Evolutionary conservation across 2,888 invertebrate genomes (phyloP).

Genomic region (Trichacis sp.): DNA sequence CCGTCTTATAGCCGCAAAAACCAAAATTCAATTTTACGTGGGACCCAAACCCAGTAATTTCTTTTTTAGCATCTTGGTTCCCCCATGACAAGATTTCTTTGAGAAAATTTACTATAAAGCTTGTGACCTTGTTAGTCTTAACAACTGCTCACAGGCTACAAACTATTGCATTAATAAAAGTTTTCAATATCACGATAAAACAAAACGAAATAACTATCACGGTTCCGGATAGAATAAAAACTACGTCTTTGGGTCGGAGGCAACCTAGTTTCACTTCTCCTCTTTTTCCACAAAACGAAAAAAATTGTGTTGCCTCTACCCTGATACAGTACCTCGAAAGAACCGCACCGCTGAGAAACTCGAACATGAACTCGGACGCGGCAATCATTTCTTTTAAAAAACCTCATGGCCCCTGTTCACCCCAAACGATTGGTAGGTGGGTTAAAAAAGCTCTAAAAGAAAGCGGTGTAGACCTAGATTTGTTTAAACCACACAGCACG

Average conservation of each 20-base stretch:
- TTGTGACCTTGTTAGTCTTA: constrained; percentile 4
- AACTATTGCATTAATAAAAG: neutral
- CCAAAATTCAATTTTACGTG: constrained; percentile 10
- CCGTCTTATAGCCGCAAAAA: constrained; percentile 6
- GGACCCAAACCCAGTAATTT: constrained; percentile 9
- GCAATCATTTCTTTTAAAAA: constrained; percentile 5
- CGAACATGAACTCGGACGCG: neutral
- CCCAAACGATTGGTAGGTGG: constrained; percentile 9
- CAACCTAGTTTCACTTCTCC: constrained; percentile 1
- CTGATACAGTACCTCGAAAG: neutral
- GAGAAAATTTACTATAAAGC: neutral
- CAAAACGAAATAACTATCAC: neutral
- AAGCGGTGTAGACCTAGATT: constrained; percentile 9
- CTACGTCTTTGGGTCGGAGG: neutral
- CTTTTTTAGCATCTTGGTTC: neutral
- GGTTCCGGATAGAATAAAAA: constrained; percentile 4
- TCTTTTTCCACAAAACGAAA: neutral
- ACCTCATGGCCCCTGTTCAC: neutral
- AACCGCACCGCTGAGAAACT: neutral
- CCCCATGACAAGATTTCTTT: constrained; percentile 4
- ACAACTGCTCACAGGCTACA: constrained; percentile 8
- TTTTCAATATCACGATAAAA: constrained; percentile 5
- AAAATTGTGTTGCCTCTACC: constrained; percentile 2
- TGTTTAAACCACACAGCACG: constrained; percentile 8
- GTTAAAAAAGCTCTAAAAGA: constrained; percentile 4